Base-by-base conservation (phyloP, 2,797 vertebrate species). In the Sebastes steindachneri region DNA sequence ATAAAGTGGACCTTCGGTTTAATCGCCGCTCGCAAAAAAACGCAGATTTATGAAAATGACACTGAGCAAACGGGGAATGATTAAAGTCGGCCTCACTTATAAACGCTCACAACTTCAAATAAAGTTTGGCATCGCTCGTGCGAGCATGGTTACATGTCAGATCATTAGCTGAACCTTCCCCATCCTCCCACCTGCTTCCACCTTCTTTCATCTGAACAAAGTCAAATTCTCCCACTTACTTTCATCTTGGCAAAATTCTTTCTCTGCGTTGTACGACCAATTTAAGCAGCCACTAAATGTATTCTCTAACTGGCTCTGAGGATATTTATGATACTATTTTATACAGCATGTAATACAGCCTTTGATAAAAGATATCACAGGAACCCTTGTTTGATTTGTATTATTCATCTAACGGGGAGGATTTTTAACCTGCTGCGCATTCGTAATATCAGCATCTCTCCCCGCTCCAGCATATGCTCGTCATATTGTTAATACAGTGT, bases 1-100 rank as follows among this genome's bases (percentile, higher is more conserved):
- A 65, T 93, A 92, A 94, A 93, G 74, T 60, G 74, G 66, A 85
- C 85, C 85, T 85, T 91, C 54, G 45, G n/a, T 93, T 93, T 92
- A 93, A 94, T 92, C 82, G 66, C 82, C 8, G 33, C 79, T 85
- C 82, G 69, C 83, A 86, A 79, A 37, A 90, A 90, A 41, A 84
- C 89, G 45, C 83, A 81, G 91, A 94, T 93, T 94, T 90, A 91
- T 93, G 85, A 91, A 94, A 92, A 84, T 77, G 87, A 79, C 74
- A 37, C 54, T 10, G 83, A 77, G 62, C 21, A 45, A 79, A 82
- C 26, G 26, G 82, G 74, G 60, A 58, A 54, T 69, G 80, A 82
- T 88, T 77, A 80, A 82, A 79, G 80, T 81, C 45, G 3, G 64
- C 62, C 58, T 79, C 29, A 37, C 63, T 78, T 79, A 28, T 23